Base-by-base conservation (phyloP, 2,797 vertebrate species). In the Pipistrellus pygmaeus region DNA sequence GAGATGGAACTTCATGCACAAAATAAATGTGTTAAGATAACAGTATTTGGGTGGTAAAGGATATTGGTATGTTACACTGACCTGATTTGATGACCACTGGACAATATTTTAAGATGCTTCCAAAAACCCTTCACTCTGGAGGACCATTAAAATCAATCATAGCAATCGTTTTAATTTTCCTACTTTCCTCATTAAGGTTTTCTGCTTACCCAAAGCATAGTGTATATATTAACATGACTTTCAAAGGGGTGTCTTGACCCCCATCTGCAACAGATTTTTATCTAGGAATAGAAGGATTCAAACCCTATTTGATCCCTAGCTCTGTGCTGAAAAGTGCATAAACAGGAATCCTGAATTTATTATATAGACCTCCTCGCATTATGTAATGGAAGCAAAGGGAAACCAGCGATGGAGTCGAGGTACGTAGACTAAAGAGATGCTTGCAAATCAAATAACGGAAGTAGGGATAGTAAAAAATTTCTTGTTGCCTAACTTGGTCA, bases 271-370 rank as follows among this genome's bases (percentile, higher is more conserved):
- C 94, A 97, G 91, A 96, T 95, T 96, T 96, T 95, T 96, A 90
- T 91, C 97, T 97, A 96, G 94, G 97, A 97, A 90, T 97, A 97
- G 95, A 90, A 97, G 96, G 97, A 97, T 92, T 96, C 96, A 97
- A 97, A 93, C 96, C 94, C 64, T 94, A 95, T 94, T 97, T 97
- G 97, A 97, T 97, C 90, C 95, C 93, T 97, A 97, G 96, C 97
- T 96, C 96, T 96, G 96, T 97, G 96, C 97, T 96, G 97, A 96
- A 97, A 96, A 96, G 96, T 95, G 96, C 97, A 97, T 97, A 97
- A 97, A 97, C 97, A 97, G 96, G 97, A 97, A 38, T 97, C 97
- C 97, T 96, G 97, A 97, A 93, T 96, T 96, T 97, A 97, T 97
- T 96, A 97, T 97, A 44, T 97, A 97, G 96, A 97, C 94, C 96